Evolutionary conservation across 2,888 invertebrate species (phyloP).

Genomic region (Caenorhabditis sp.): DNA sequence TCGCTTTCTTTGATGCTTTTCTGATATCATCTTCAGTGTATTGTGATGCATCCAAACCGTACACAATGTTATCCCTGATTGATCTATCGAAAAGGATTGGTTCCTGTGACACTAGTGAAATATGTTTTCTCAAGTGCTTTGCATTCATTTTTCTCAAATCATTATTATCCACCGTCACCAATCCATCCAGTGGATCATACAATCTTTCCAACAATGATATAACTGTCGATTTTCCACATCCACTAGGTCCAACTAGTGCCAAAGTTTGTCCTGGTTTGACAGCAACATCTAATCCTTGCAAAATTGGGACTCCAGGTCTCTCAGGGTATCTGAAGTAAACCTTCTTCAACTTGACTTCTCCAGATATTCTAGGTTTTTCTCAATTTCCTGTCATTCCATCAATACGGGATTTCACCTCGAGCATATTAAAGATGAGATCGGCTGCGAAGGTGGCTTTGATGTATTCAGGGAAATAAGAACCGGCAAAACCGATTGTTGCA

Average conservation of each 20-base stretch:
- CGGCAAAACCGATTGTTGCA: conserved; percentile 72
- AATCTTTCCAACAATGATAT: conserved; percentile 84
- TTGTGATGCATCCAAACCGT: conserved; percentile 76
- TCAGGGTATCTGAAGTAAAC: conserved; percentile 72
- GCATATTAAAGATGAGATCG: conserved; percentile 71
- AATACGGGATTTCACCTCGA: conserved; percentile 70
- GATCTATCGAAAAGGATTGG: conserved; percentile 86
- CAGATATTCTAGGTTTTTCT: conserved; percentile 55
- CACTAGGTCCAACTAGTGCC: conserved; percentile 78
- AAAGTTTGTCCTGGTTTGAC: conserved; percentile 70
- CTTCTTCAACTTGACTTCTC: conserved; percentile 69
- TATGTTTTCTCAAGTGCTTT: conserved; percentile 79
- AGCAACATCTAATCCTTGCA: conserved; percentile 69
- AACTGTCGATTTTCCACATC: conserved; percentile 88
- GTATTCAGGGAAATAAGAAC: conserved; percentile 72
- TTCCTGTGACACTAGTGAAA: conserved; percentile 92
- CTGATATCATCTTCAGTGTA: conserved; percentile 1
- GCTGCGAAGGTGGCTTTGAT: conserved; percentile 72
- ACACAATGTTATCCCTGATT: conserved; percentile 88
- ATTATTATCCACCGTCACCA: conserved; percentile 69
- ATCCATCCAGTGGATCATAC: conserved; percentile 81
- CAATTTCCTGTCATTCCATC: conserved; percentile 51
- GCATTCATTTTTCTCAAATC: conserved; percentile 79
- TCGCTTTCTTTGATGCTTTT: neutral
- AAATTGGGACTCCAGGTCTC: conserved; percentile 60